phyloP scores from a whole-genome alignment of 2,113 vertebrate genomes.

The Pomatorhinus ruficollis region DNA sequence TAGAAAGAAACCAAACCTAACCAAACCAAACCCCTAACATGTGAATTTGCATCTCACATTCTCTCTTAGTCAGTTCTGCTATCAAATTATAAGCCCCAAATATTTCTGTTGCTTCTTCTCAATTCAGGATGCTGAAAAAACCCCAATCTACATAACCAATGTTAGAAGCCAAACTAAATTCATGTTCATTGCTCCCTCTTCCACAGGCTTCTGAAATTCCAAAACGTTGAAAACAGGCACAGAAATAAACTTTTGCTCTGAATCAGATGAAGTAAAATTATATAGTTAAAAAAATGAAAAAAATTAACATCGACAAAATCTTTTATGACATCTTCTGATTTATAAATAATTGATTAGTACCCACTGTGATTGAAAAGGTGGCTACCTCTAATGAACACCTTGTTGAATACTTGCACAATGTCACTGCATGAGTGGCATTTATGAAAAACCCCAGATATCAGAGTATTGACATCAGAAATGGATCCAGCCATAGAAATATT shows the following conservation, averaged over 20 bases:
- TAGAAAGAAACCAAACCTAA: background rate
- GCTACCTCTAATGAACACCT: background rate
- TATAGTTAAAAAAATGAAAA: background rate
- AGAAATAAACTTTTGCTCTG: background rate
- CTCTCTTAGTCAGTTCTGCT: background rate
- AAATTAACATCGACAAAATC: background rate
- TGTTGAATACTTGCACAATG: background rate
- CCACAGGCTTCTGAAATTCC: background rate
- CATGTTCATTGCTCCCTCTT: background rate
- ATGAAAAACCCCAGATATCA: background rate
- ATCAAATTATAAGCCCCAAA: background rate
- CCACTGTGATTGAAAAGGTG: background rate
- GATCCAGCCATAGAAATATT: background rate
- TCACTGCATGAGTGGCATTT: background rate
- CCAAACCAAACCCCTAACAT: background rate
- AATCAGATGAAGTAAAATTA: background rate
- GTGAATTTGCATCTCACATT: background rate
- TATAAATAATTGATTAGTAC: background rate
- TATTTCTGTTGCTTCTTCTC: background rate
- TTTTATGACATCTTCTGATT: background rate
- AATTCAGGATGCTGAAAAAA: background rate
- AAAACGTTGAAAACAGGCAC: background rate
- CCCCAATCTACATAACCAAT: background rate
- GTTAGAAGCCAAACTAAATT: background rate
- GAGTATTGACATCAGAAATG: background rate